phyloP scores from a whole-genome alignment of 2,113 vertebrate species.

The Manacus vitellinus region DNA sequence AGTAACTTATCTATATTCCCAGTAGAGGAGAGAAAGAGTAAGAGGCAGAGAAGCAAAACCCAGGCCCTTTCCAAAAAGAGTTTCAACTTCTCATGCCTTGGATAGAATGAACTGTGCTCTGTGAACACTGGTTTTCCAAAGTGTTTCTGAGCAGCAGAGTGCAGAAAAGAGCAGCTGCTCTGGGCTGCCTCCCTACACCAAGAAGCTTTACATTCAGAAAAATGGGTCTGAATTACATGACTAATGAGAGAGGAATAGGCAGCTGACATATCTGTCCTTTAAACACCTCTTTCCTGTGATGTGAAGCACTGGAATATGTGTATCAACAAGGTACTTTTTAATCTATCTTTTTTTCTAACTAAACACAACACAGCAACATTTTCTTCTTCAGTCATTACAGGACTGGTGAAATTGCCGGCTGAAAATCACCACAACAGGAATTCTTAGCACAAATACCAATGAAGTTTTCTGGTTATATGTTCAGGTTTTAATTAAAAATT shows the following conservation, averaged over 20 bases:
- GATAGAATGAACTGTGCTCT: background rate
- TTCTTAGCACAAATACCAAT: background rate
- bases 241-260: background rate
- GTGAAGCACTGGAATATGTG: background rate
- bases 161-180: background rate
- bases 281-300: background rate
- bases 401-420: background rate
- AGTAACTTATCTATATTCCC: background rate
- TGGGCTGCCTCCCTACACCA: background rate
- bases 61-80: background rate
- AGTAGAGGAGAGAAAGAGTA: background rate
- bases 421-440: background rate
- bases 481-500: background rate
- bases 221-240: background rate
- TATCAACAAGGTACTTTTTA: background rate
- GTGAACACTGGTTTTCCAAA: background rate
- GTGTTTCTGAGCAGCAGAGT: background rate
- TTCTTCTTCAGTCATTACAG: background rate
- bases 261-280: background rate
- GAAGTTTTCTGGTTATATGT: background rate
- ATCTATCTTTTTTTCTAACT: background rate
- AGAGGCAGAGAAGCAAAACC: background rate
- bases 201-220: background rate
- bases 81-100: background rate
- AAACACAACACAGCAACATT: background rate